Evolutionary conservation across 2,888 invertebrate genomes (phyloP).

Genomic region (Aleiodes testaceus): DNA sequence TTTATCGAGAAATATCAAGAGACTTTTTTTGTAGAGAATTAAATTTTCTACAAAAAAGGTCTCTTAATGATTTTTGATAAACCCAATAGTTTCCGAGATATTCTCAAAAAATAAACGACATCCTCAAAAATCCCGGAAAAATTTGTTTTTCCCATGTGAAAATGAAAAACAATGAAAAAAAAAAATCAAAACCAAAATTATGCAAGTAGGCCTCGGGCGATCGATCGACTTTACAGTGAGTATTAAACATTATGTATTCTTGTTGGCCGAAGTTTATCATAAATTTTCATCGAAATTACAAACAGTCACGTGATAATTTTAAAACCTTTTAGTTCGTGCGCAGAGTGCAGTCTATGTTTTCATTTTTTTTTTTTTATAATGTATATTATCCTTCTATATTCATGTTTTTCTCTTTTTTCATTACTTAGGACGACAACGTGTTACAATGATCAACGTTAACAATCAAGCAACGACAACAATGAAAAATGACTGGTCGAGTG

Average conservation of each 20-base stretch:
- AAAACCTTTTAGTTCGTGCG: constrained; percentile 38
- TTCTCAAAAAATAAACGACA: too few relatives aligned
- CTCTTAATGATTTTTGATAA: too few relatives aligned
- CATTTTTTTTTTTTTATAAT: constrained; percentile 19
- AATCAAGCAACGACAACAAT: constrained; percentile 35
- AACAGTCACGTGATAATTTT: constrained; percentile 29
- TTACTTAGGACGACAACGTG: constrained; percentile 20
- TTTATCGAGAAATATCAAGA: too few relatives aligned
- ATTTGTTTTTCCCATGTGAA: too few relatives aligned
- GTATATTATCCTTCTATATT: constrained; percentile 1
- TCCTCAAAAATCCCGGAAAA: too few relatives aligned
- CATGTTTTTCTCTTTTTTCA: constrained; percentile 14
- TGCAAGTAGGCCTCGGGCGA: constrained; percentile 36
- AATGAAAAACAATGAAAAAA: not conserved
- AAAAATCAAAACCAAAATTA: constrained; percentile 7
- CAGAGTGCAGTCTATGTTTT: constrained; percentile 33
- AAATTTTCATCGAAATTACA: constrained; percentile 35
- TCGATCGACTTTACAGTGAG: constrained; percentile 32
- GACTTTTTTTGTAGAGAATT: too few relatives aligned
- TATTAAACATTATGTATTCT: constrained; percentile 22
- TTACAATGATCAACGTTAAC: constrained; percentile 35
- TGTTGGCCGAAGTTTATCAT: constrained; percentile 12
- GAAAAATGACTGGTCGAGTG: constrained; percentile 8
- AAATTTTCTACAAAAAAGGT: too few relatives aligned
- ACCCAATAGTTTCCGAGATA: too few relatives aligned